These are phyloP conservation scores for Anastatus disparis DNA, from an alignment of 1,140 invertebrate genomes.

Conservation along the genomic window DNA sequence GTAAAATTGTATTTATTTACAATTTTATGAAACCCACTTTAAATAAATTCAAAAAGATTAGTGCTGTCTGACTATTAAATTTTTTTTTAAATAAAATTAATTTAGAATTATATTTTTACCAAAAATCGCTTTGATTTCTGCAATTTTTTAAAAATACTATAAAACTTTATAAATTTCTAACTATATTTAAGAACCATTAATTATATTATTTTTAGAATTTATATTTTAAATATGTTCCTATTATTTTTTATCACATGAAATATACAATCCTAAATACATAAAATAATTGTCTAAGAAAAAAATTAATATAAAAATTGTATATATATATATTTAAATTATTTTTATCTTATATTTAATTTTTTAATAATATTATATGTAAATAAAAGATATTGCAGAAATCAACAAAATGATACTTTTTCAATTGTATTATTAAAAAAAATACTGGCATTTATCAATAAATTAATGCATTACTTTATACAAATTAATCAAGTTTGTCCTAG, in stretches of 20 bases:
- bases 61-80: background rate
- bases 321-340: background rate
- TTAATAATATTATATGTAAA: no score
- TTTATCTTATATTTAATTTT: background rate
- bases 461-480: background rate
- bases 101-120: no score
- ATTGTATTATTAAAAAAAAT: background rate
- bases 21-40: no score
- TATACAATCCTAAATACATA: background rate
- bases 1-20: no score
- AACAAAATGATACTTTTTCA: background rate
- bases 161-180: no score
- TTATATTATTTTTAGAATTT: background rate
- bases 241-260: background rate
- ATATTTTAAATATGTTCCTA: background rate
- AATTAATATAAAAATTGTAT: background rate
- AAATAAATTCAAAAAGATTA: no score
- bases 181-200: background rate
- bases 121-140: background rate
- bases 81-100: background rate
- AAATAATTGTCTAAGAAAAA: background rate
- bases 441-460: background rate
- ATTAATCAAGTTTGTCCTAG: constrained; percentile 50
- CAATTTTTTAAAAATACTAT: no score
- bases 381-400: background rate